Percentiles rank a stretch among this genome's conserved stretches.
These are phyloP conservation scores for Nycticryphes semicollaris DNA, from an alignment of 2,113 vertebrate genomes.

Conservation along the genomic window DNA sequence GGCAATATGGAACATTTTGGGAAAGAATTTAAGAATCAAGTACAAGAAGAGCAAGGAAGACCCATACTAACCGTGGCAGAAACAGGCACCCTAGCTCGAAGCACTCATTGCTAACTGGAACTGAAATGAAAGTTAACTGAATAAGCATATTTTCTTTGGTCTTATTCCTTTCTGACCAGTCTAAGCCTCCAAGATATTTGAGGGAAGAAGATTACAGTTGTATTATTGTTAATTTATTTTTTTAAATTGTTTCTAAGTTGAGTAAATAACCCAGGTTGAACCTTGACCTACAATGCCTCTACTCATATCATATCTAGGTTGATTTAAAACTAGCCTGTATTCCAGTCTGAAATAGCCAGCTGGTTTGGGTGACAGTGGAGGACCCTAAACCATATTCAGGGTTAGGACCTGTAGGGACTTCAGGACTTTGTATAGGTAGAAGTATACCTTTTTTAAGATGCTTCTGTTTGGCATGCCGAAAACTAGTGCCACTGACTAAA, in stretches of 20 bases:
- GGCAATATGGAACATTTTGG: not conserved
- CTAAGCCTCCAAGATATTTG: not conserved
- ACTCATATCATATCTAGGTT: not conserved
- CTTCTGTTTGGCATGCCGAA: not conserved
- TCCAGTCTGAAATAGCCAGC: not conserved
- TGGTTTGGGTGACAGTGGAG: not conserved
- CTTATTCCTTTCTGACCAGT: not conserved
- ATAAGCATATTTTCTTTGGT: not conserved
- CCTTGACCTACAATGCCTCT: not conserved
- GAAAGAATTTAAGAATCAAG: not conserved
- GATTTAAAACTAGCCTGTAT: not conserved
- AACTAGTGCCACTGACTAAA: not conserved
- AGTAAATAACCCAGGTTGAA: not conserved
- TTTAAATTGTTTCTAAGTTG: not conserved
- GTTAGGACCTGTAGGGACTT: not conserved
- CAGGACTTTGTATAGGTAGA: not conserved
- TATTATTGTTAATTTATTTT: not conserved
- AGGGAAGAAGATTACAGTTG: not conserved
- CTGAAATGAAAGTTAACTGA: not conserved
- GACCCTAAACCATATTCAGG: not conserved
- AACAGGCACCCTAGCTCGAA: not conserved
- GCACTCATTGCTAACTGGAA: not conserved
- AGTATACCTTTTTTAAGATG: not conserved
- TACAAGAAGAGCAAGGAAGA: not conserved
- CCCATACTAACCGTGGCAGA: not conserved